A percentile compares a stretch with the other conserved stretches of the same genome.
Conservation (phyloP, 2,797 vertebrate genomes). For the Epinephelus coioides region DNA sequence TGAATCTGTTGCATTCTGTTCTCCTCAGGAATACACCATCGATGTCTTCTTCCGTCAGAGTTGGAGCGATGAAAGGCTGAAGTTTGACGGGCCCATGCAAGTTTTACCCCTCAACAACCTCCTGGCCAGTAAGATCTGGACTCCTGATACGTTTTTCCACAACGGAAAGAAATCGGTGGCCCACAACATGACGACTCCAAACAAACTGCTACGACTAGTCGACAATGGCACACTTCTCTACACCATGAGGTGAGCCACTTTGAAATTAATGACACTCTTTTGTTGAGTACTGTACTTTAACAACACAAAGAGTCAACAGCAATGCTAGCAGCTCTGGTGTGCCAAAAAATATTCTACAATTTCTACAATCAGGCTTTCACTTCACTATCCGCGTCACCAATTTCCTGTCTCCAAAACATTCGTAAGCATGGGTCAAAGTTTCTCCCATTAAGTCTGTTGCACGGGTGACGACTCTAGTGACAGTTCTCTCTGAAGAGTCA, state of each 20-base stretch:
- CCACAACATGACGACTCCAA: constrained; percentile 99
- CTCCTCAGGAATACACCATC: constrained; percentile 95
- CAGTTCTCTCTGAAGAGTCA: too few relatives aligned
- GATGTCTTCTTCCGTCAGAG: constrained; percentile 99
- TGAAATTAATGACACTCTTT: neutral
- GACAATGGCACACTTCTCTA: constrained; percentile 98
- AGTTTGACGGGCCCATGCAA: constrained; percentile 98
- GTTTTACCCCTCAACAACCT: constrained; percentile 97
- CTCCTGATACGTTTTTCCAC: constrained; percentile 98
- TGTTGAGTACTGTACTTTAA: neutral
- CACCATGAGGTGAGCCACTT: constrained; percentile 93
- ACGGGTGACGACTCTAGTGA: too few relatives aligned
- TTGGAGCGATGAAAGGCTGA: constrained; percentile 96
- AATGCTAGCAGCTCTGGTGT: neutral
- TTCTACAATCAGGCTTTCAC: too few relatives aligned
- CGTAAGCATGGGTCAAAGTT: too few relatives aligned
- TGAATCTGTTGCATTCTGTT: constrained; percentile 42
- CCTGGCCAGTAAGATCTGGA: constrained; percentile 99
- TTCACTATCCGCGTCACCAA: too few relatives aligned
- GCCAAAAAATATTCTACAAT: too few relatives aligned
- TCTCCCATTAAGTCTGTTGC: too few relatives aligned
- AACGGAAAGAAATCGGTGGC: constrained; percentile 99
- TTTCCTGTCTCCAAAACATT: too few relatives aligned
- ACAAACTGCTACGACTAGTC: constrained; percentile 96
- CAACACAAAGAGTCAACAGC: neutral